Evolutionary conservation across 1,140 invertebrate species (phyloP).

Genomic region (Saxidomus purpurata): DNA sequence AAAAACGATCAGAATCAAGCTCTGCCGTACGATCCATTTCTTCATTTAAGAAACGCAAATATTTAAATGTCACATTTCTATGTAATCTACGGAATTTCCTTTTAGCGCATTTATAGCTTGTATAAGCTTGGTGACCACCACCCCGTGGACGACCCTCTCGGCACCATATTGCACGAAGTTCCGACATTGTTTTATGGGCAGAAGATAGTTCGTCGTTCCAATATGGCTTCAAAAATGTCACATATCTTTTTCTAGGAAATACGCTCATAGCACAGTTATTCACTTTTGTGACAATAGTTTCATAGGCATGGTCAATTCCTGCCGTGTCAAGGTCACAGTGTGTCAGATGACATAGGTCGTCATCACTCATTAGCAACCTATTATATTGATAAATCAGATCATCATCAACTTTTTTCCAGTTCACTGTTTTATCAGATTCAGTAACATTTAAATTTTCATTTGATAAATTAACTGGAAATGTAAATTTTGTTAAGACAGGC

Average conservation of each 20-base stretch:
- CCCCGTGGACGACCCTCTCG: background rate
- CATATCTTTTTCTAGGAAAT: background rate
- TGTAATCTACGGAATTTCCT: background rate
- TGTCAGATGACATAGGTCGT: background rate
- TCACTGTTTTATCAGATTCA: background rate
- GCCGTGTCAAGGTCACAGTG: background rate
- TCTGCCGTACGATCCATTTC: constrained; percentile 4
- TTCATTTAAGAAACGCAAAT: background rate
- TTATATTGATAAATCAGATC: background rate
- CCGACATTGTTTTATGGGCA: background rate
- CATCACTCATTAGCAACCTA: background rate
- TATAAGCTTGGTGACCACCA: background rate
- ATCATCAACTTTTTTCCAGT: background rate
- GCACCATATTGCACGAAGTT: background rate
- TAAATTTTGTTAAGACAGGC: background rate
- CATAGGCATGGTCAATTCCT: background rate
- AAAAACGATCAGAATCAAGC: background rate
- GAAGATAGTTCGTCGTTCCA: background rate
- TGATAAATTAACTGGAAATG: no score
- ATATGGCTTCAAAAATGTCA: background rate
- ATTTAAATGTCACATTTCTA: background rate
- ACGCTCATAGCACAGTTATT: background rate
- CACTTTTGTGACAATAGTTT: background rate
- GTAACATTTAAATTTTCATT: background rate
- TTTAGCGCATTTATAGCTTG: background rate